phyloP scores from a whole-genome alignment of 2,888 invertebrate species.

The Andrena bucephala region DNA sequence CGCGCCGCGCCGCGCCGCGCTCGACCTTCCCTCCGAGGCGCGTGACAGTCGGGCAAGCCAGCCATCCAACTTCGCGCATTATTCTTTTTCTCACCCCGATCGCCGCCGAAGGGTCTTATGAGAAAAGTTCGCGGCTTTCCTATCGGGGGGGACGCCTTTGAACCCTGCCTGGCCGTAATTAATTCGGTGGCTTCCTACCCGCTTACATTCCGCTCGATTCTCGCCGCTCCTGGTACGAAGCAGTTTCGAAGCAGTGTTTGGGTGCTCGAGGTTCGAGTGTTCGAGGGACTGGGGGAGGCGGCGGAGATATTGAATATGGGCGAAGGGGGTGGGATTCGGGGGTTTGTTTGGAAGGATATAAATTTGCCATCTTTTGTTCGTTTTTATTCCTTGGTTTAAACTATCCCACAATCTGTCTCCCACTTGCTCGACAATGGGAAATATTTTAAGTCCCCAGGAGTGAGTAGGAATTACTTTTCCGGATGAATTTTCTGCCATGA shows the following conservation, averaged over 20 bases:
- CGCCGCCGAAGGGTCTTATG: conserved; percentile 8
- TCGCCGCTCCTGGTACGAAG: background rate
- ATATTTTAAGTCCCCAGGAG: no score
- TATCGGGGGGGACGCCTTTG: background rate
- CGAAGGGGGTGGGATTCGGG: background rate
- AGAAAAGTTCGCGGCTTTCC: conserved; percentile 21
- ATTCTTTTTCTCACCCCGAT: background rate
- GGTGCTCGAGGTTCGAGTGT: background rate
- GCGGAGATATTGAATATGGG: background rate
- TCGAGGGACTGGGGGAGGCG: background rate
- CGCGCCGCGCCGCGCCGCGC: background rate
- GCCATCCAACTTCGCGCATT: background rate
- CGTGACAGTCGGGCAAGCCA: background rate
- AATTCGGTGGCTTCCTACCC: conserved; percentile 1
- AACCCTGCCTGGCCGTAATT: conserved; percentile 16
- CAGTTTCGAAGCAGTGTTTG: background rate
- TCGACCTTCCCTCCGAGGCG: conserved; percentile 17
- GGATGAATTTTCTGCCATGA: no score
- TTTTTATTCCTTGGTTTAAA: no score
- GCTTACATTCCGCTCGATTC: background rate
- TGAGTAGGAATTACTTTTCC: no score
- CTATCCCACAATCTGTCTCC: no score
- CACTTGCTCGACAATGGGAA: no score
- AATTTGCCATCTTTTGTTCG: background rate
- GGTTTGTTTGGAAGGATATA: background rate